Base-by-base conservation (phyloP, 1,140 invertebrate genomes). In the Nixonia krombeini region DNA sequence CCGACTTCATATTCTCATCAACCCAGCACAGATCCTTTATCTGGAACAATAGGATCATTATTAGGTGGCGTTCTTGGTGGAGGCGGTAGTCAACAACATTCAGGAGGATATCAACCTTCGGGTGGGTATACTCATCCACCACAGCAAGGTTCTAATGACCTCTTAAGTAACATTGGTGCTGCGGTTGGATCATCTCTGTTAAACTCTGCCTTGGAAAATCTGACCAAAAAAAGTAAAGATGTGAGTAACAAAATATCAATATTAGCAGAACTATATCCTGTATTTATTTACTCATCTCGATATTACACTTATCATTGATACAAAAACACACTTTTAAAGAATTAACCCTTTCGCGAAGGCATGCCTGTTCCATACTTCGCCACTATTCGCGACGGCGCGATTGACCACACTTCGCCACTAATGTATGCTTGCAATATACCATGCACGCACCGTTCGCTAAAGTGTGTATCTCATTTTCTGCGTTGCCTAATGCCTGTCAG, bases 31-130 rank as follows among this genome's bases (percentile, higher is more conserved):
- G 75, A 83, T 55, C 52, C 74, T 0, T 44, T 83, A 1, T 53
- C 68, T 3, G 79, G 81, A 42, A 47, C 74, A 4, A 38, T 84
- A 26, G 78, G 78, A 18, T 83, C 81, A 0, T 57, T 82, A 12
- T 44, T 84, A 16, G 80, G 82, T 16, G 73, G 73, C 7, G 79
- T 84, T 53, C 50, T 84, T n/a, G 81, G 81, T 6, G 80, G 80
- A 16, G 74, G 78, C 9, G 51, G 68, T 29, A 12, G 38, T 25
- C 45, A 44, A 1, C 31, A 10, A 7, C 6, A 12, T 7, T 47
- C 61, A 2, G 71, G 69, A 15, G 64, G 66, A 0, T 80, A 79
- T 16, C 75, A 78, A 23, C 73, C 78, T 28, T 72, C 78, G 16
- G 81, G 78, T 44, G 76, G 73, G 16, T 77, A 80, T 28, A 66